Conservation (phyloP, 2,113 vertebrate species). For the Mola mola region DNA sequence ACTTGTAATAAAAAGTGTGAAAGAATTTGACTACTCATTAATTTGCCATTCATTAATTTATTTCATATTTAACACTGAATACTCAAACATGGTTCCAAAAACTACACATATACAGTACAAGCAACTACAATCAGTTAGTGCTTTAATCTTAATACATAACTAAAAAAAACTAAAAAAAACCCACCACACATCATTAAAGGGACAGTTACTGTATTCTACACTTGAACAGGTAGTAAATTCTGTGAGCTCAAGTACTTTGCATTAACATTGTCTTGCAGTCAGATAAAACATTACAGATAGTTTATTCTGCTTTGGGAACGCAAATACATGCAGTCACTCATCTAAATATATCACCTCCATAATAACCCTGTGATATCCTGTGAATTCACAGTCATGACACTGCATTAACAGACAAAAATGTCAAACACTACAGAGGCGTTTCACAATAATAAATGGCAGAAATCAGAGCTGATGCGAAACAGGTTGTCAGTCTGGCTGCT, state of each 20-base stretch:
- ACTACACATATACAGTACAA: conserved; percentile 63
- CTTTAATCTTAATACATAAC: conserved; percentile 39
- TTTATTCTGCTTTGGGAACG: conserved; percentile 34
- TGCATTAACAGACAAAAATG: conserved; percentile 22
- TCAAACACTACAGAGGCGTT: conserved; percentile 13
- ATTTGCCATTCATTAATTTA: conserved; percentile 61
- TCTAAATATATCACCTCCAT: conserved; percentile 41
- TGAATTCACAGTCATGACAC: conserved; percentile 13
- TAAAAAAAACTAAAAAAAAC: conserved; percentile 25
- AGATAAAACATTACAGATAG: conserved; percentile 12
- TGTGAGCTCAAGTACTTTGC: conserved; percentile 31
- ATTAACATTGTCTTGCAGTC: conserved; percentile 24
- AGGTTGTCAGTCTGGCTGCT: conserved; percentile 9
- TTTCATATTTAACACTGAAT: conserved; percentile 46
- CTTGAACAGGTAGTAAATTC: conserved; percentile 38
- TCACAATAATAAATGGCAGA: background rate
- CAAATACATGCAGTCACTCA: conserved; percentile 68
- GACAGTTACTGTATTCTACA: conserved; percentile 9
- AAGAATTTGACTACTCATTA: conserved; percentile 4
- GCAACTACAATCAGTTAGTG: conserved; percentile 48
- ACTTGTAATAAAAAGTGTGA: background rate
- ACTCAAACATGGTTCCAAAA: conserved; percentile 60
- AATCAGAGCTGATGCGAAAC: conserved; percentile 12
- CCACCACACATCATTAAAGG: conserved; percentile 33
- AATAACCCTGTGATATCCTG: conserved; percentile 6